Evolutionary conservation across 2,113 vertebrate species (phyloP).

Genomic region (Pteropus alecto): DNA sequence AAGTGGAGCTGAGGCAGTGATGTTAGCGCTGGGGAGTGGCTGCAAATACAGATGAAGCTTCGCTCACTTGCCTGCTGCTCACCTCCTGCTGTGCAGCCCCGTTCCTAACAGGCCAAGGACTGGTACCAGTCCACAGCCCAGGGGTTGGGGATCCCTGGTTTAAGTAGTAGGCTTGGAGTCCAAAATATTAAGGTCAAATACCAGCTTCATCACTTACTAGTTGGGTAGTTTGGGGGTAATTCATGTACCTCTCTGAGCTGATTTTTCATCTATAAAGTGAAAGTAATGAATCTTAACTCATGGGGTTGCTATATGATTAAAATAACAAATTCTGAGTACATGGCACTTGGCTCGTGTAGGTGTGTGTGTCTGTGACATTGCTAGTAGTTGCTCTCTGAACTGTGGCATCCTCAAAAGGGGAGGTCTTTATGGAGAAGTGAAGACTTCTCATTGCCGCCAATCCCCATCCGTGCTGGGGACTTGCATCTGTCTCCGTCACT

Average conservation of each 20-base stretch:
- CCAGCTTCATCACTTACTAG: not conserved
- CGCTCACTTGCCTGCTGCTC: too few species aligned
- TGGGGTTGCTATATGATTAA: not conserved
- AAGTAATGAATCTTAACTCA: not conserved
- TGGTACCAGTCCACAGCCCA: too few species aligned
- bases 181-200: not conserved
- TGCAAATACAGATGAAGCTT: too few species aligned
- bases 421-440: constrained; percentile 21
- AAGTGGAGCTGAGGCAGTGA: too few species aligned
- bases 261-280: not conserved
- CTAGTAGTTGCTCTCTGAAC: not conserved
- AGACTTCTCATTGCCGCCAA: not conserved
- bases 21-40: too few species aligned
- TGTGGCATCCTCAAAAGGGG: not conserved
- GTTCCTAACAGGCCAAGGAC: too few species aligned
- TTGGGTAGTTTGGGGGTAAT: not conserved
- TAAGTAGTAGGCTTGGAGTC: not conserved
- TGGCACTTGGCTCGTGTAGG: not conserved
- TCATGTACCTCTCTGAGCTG: not conserved
- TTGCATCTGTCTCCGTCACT: constrained; percentile 32
- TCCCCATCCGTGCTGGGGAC: not conserved
- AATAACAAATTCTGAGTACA: not conserved
- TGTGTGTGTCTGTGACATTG: not conserved
- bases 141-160: not conserved
- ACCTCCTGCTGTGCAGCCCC: too few species aligned